Conservation (phyloP, 2,113 vertebrate genomes). For the Myodes glareolus region DNA sequence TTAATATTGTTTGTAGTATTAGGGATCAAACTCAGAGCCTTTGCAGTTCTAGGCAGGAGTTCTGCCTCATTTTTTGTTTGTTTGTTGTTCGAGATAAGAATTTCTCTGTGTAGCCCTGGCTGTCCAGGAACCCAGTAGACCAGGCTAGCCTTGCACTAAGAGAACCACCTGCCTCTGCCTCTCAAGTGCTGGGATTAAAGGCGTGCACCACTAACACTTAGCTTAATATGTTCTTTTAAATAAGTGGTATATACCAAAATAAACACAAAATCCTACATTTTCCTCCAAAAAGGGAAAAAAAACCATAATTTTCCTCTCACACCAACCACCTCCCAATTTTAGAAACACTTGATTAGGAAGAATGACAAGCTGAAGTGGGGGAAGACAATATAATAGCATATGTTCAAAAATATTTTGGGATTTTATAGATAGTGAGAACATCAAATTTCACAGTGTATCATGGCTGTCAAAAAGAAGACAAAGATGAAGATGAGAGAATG, state of each 20-base stretch:
- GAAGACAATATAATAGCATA: constrained; percentile 54
- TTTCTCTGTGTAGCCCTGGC: not conserved
- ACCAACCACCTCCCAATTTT: constrained; percentile 33
- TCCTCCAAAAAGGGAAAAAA: not conserved
- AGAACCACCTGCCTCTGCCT: not conserved
- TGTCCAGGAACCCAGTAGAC: not conserved
- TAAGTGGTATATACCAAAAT: constrained; percentile 14
- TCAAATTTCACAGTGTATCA: constrained; percentile 48
- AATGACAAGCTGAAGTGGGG: constrained; percentile 9
- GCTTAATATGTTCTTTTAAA: not conserved
- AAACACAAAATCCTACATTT: constrained; percentile 53
- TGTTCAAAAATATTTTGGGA: constrained; percentile 61
- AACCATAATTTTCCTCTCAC: constrained; percentile 12
- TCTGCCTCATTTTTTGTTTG: not conserved
- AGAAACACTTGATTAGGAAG: constrained; percentile 37
- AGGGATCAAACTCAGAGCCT: not conserved
- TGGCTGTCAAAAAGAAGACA: constrained; percentile 50
- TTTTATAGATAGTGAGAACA: constrained; percentile 53
- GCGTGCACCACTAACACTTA: rapidly evolving
- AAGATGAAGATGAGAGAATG: not conserved
- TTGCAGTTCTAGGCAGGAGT: not conserved
- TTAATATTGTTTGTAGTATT: not conserved
- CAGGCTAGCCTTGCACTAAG: not conserved
- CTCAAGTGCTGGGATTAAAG: not conserved
- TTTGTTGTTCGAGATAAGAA: not conserved